These are phyloP conservation scores for Harpagus bidentatus DNA, from an alignment of 2,113 vertebrate species.

Conservation along the genomic window DNA sequence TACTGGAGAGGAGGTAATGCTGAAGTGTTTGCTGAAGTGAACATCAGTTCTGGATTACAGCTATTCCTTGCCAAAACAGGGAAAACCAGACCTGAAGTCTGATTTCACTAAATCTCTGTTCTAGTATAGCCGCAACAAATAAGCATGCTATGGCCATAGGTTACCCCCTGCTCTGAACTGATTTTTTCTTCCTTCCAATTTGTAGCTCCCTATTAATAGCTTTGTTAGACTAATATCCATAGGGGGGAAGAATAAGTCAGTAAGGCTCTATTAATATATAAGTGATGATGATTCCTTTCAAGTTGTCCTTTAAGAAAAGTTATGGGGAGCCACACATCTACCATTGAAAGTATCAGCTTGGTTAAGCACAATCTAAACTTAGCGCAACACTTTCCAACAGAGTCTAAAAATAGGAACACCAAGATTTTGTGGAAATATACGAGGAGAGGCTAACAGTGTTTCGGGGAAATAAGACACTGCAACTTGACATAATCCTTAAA, in stretches of 20 bases:
- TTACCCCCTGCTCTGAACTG: not conserved
- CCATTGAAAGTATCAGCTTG: not conserved
- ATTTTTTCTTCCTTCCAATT: not conserved
- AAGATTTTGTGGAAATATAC: not conserved
- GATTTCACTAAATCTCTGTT: not conserved
- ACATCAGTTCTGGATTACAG: not conserved
- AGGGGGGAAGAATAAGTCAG: not conserved
- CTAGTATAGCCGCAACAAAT: not conserved
- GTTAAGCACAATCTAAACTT: conserved; percentile 25
- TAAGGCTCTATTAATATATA: not conserved
- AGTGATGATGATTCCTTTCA: not conserved
- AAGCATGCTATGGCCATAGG: not conserved
- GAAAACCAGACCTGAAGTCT: not conserved
- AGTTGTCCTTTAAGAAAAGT: not conserved
- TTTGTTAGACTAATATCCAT: not conserved
- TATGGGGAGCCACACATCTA: not conserved
- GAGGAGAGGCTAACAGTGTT: not conserved
- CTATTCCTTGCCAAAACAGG: not conserved
- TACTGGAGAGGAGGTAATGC: not conserved
- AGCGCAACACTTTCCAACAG: not conserved
- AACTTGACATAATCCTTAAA: not conserved
- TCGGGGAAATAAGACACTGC: not conserved
- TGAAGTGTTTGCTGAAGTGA: not conserved
- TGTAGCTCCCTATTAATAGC: not conserved
- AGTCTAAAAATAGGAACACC: not conserved